phyloP scores from a whole-genome alignment of 2,113 vertebrate species.

The Grus americana region DNA sequence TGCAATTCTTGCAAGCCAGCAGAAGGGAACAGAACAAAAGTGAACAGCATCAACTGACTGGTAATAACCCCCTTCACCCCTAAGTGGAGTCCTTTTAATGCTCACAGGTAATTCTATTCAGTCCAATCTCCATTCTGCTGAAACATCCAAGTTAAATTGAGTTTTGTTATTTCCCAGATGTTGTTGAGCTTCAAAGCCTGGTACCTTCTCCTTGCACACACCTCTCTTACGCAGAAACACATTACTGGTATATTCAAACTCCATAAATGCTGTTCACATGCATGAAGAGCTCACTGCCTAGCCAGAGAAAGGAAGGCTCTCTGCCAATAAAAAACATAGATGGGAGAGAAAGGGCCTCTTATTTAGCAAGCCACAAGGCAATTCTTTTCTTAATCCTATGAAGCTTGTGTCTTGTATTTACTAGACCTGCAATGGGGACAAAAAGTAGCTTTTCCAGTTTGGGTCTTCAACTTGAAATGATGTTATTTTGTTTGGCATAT shows the following conservation, averaged over 20 bases:
- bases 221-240: rapidly evolving
- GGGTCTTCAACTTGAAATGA: rapidly evolving
- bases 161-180: neutral
- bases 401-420: neutral
- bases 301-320: neutral
- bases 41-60: neutral
- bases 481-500: neutral
- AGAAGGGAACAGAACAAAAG: neutral
- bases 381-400: rapidly evolving
- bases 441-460: neutral
- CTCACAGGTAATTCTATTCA: neutral
- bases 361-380: neutral
- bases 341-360: neutral
- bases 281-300: neutral
- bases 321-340: neutral
- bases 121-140: neutral
- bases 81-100: neutral
- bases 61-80: neutral
- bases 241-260: neutral
- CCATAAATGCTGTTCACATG: neutral
- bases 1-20: neutral
- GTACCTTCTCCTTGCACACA: neutral
- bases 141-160: neutral
- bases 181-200: neutral
- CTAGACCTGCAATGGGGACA: neutral